Evolutionary conservation across 1,140 invertebrate species (phyloP).

Genomic region (Galleria mellonella): DNA sequence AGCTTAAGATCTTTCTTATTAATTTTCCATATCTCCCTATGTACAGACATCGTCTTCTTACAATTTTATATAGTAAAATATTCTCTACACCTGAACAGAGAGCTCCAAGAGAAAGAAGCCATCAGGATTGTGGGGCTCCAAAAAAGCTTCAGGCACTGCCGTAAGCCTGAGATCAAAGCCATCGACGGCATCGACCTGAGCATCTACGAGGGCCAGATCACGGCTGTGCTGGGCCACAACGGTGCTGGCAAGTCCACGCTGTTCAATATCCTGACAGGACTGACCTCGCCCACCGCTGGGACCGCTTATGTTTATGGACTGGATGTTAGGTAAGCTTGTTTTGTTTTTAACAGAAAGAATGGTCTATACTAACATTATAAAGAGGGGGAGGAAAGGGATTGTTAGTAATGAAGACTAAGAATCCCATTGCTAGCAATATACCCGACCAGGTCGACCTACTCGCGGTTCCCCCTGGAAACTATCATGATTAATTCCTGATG

Average conservation of each 20-base stretch:
- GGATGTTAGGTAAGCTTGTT: slow-evolving; percentile 78
- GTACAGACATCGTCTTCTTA: no score
- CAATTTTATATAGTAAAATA: neutral
- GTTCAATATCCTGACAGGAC: slow-evolving; percentile 90
- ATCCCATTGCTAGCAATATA: no score
- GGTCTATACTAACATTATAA: no score
- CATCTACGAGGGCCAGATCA: slow-evolving; percentile 89
- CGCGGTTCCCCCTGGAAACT: no score
- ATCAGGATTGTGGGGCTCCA: slow-evolving; percentile 84
- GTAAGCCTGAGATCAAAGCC: slow-evolving; percentile 74
- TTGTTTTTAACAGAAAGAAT: neutral
- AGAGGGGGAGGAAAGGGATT: no score
- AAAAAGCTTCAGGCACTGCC: slow-evolving; percentile 80
- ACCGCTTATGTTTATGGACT: slow-evolving; percentile 85
- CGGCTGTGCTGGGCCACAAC: slow-evolving; percentile 90
- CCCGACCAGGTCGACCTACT: no score
- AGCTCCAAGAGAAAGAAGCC: slow-evolving; percentile 83
- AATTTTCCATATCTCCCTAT: no score
- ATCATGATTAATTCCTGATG: no score
- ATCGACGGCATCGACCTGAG: slow-evolving; percentile 81
- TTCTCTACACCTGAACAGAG: slow-evolving; percentile 32
- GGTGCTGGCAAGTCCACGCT: slow-evolving; percentile 92
- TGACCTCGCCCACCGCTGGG: slow-evolving; percentile 83
- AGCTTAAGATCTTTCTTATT: no score
- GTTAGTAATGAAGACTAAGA: no score